A percentile compares a stretch with the other conserved stretches of the same genome.
These are phyloP conservation scores for Drosophila greeni DNA, from an alignment of 2,888 invertebrate genomes.

Conservation along the genomic window DNA sequence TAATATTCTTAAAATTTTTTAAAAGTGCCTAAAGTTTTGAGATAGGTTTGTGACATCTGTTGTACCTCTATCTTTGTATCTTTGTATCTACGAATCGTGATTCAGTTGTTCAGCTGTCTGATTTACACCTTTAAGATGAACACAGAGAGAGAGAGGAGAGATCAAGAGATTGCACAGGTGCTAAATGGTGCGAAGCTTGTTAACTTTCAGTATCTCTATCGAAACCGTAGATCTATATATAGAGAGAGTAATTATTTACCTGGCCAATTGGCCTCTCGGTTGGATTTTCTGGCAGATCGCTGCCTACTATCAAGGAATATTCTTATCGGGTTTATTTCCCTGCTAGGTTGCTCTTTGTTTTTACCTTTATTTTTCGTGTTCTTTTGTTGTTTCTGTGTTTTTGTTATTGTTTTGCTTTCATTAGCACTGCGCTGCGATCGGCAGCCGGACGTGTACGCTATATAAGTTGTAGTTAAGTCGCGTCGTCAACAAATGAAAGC, in stretches of 20 bases:
- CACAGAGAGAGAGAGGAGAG: not conserved
- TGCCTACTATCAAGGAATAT: conserved; percentile 3
- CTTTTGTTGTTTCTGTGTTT: conserved; percentile 1
- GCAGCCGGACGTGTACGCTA: conserved; percentile 24
- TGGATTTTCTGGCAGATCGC: conserved; percentile 2
- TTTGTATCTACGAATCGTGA: conserved; percentile 7
- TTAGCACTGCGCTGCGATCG: conserved; percentile 22
- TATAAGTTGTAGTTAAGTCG: conserved; percentile 30
- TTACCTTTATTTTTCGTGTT: conserved; percentile 7
- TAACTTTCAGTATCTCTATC: not conserved
- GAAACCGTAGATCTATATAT: not conserved
- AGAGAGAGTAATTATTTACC: conserved; percentile 13
- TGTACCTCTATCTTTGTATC: conserved; percentile 8
- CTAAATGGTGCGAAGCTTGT: conserved; percentile 7
- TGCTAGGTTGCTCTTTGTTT: conserved; percentile 12
- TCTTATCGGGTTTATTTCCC: conserved; percentile 15
- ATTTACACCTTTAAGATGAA: conserved; percentile 3
- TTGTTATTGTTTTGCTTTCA: conserved; percentile 15
- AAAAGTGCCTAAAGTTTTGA: not conserved
- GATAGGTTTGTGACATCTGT: conserved; percentile 8
- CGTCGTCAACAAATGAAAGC: conserved; percentile 36
- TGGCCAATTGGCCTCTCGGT: conserved; percentile 8
- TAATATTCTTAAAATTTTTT: not conserved
- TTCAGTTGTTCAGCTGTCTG: conserved; percentile 3
- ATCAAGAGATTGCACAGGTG: conserved; percentile 1